Evolutionary conservation across 2,113 vertebrate genomes (phyloP).

Genomic region (Abramis brama): DNA sequence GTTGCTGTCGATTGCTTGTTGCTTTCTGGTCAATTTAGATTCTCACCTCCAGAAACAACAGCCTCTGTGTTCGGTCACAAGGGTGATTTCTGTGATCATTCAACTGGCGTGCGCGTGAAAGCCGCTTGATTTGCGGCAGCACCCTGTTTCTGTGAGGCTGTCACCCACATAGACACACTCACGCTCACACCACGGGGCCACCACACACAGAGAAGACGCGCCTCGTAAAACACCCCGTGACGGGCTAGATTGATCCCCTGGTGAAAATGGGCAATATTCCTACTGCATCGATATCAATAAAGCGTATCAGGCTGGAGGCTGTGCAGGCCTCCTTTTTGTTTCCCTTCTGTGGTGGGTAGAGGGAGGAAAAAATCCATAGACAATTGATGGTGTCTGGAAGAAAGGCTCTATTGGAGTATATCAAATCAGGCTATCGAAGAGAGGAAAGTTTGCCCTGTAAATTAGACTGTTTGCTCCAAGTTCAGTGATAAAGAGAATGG

Average conservation of each 20-base stretch:
- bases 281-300: slow-evolving; percentile 82
- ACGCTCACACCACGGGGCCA: slow-evolving; percentile 45
- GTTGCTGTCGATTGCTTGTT: slow-evolving; percentile 32
- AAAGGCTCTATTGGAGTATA: slow-evolving; percentile 82
- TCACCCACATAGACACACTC: slow-evolving; percentile 39
- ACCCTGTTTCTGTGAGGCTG: slow-evolving; percentile 26
- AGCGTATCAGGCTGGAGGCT: slow-evolving; percentile 76
- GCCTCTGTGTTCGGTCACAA: slow-evolving; percentile 4
- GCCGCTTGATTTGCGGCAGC: not conserved
- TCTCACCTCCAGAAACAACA: slow-evolving; percentile 26
- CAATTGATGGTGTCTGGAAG: slow-evolving; percentile 83
- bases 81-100: slow-evolving; percentile 26
- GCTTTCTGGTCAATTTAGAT: slow-evolving; percentile 39
- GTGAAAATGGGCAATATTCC: slow-evolving; percentile 81
- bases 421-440: slow-evolving; percentile 79
- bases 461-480: slow-evolving; percentile 80
- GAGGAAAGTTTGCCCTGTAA: slow-evolving; percentile 76
- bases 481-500: slow-evolving; percentile 75
- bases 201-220: slow-evolving; percentile 61
- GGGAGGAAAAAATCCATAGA: slow-evolving; percentile 80
- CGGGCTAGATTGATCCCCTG: slow-evolving; percentile 77
- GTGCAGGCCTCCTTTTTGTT: slow-evolving; percentile 79
- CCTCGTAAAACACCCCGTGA: slow-evolving; percentile 74
- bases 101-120: not conserved
- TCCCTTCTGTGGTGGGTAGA: slow-evolving; percentile 75